Conservation (phyloP, 2,888 invertebrate genomes). For the Agrotis ipsilon region DNA sequence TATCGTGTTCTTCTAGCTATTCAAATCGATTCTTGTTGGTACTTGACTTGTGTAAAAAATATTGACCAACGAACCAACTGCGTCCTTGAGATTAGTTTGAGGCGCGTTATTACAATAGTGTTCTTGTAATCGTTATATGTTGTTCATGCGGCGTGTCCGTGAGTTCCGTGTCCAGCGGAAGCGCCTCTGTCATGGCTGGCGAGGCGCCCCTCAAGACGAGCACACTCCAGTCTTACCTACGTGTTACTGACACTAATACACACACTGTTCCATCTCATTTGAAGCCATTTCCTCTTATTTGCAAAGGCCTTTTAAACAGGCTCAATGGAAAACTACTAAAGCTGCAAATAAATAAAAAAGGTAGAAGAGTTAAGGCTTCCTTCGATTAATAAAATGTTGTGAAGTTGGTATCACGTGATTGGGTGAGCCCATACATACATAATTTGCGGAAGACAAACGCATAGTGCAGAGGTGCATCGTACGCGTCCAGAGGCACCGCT, state of each 20-base stretch:
- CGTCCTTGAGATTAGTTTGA: slow-evolving; percentile 48
- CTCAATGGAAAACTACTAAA: slow-evolving; percentile 50
- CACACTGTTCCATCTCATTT: slow-evolving; percentile 82
- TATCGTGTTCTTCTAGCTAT: slow-evolving; percentile 43
- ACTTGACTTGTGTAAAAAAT: slow-evolving; percentile 38
- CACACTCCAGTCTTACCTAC: slow-evolving; percentile 66
- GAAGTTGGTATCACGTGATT: slow-evolving; percentile 47
- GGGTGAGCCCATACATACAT: slow-evolving; percentile 53
- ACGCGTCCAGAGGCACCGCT: slow-evolving; percentile 55
- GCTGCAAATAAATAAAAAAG: slow-evolving; percentile 20
- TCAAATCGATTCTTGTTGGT: slow-evolving; percentile 47
- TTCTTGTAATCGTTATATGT: slow-evolving; percentile 46
- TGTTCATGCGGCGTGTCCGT: slow-evolving; percentile 66
- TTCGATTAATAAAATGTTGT: slow-evolving; percentile 45
- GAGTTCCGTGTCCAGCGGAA: slow-evolving; percentile 77
- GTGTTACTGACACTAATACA: slow-evolving; percentile 66
- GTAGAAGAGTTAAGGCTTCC: slow-evolving; percentile 6
- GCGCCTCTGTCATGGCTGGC: slow-evolving; percentile 84
- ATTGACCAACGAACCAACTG: slow-evolving; percentile 33
- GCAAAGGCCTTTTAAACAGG: slow-evolving; percentile 52
- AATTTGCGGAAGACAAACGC: slow-evolving; percentile 69
- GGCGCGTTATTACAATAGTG: slow-evolving; percentile 32
- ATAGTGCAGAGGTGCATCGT: slow-evolving; percentile 67
- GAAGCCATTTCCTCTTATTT: slow-evolving; percentile 75
- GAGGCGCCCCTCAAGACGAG: slow-evolving; percentile 84